Conservation (phyloP, 2,888 invertebrate species). For the Hipparchia semele region DNA sequence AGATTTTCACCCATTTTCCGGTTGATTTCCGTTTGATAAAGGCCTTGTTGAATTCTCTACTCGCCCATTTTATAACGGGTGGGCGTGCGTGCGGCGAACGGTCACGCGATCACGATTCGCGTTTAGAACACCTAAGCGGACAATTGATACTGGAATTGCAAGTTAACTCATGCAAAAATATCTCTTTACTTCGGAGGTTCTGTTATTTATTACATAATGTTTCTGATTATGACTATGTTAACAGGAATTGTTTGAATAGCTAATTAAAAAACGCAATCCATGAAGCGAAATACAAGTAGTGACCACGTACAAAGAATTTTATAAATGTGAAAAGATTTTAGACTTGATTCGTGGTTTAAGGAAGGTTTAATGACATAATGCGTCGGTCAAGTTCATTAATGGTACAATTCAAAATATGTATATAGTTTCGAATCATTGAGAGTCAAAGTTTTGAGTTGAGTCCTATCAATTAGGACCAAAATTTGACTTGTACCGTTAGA, state of each 20-base stretch:
- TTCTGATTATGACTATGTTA: background rate
- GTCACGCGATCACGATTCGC: conserved; percentile 25
- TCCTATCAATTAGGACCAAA: too few species aligned
- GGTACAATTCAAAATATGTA: too few species aligned
- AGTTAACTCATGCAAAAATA: conserved; percentile 8
- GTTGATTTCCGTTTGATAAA: conserved; percentile 15
- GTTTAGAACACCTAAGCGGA: conserved; percentile 17
- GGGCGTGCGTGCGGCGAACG: conserved; percentile 25
- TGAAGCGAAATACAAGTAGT: background rate
- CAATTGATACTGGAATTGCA: conserved; percentile 8
- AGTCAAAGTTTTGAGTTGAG: too few species aligned
- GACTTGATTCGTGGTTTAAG: too few species aligned
- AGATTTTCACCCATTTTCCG: conserved; percentile 25
- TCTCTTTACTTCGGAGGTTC: background rate
- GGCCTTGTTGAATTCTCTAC: conserved; percentile 22
- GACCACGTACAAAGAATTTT: too few species aligned
- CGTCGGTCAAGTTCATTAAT: too few species aligned
- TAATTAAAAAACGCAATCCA: background rate
- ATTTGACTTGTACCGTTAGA: too few species aligned
- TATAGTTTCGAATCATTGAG: too few species aligned
- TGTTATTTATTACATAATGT: background rate
- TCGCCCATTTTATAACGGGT: conserved; percentile 16
- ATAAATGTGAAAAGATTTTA: too few species aligned
- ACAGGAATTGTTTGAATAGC: background rate
- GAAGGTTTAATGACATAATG: too few species aligned